phyloP scores from a whole-genome alignment of 2,888 invertebrate species.

The Ephialtes manifestator region DNA sequence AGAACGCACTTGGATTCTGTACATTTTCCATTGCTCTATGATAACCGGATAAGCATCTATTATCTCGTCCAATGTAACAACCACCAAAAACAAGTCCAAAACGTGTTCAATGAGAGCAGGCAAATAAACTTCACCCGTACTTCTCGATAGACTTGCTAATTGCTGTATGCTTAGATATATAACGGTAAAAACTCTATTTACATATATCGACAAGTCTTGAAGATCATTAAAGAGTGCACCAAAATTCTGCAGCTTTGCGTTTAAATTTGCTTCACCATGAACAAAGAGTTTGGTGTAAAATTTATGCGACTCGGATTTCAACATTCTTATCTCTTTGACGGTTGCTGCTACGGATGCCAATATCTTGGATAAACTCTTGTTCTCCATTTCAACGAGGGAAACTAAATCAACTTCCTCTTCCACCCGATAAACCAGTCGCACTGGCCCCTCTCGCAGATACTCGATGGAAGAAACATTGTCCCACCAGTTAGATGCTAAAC shows the following conservation, averaged over 20 bases:
- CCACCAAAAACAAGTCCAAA: slow-evolving; percentile 89
- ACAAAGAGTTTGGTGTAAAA: slow-evolving; percentile 86
- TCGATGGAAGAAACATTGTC: slow-evolving; percentile 76
- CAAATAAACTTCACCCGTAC: slow-evolving; percentile 80
- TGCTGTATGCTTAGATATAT: slow-evolving; percentile 80
- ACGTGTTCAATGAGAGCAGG: slow-evolving; percentile 87
- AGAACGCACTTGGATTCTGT: slow-evolving; percentile 91
- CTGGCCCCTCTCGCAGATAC: slow-evolving; percentile 81
- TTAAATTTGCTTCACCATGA: slow-evolving; percentile 83
- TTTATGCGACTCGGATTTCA: slow-evolving; percentile 90
- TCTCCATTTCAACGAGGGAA: slow-evolving; percentile 93
- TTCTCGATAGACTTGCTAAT: slow-evolving; percentile 79
- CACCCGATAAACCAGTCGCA: slow-evolving; percentile 85
- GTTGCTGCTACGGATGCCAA: slow-evolving; percentile 93
- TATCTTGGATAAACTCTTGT: slow-evolving; percentile 92
- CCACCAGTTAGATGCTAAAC: slow-evolving; percentile 82
- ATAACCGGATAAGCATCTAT: slow-evolving; percentile 88
- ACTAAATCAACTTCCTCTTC: slow-evolving; percentile 90
- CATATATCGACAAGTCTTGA: slow-evolving; percentile 81
- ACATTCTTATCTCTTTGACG: slow-evolving; percentile 91
- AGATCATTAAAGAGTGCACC: slow-evolving; percentile 80
- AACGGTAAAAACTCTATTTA: slow-evolving; percentile 79
- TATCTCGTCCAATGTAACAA: slow-evolving; percentile 90
- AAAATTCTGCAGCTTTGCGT: slow-evolving; percentile 80
- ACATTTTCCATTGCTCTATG: slow-evolving; percentile 92